Conservation (phyloP, 2,113 vertebrate genomes). For the Toxotes chatareus region DNA sequence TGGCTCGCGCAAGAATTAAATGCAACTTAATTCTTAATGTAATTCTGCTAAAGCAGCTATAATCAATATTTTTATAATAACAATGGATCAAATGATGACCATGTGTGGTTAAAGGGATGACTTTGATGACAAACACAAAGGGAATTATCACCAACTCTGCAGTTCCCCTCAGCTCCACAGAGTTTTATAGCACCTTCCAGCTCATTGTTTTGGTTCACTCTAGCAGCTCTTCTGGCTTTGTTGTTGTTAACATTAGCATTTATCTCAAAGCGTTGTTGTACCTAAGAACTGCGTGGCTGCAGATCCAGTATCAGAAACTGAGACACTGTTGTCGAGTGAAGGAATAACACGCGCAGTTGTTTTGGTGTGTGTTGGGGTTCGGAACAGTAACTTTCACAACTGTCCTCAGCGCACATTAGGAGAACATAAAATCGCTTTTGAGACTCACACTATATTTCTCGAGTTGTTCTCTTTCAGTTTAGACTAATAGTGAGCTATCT, state of each 20-base stretch:
- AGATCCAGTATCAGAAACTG: neutral
- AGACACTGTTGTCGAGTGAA: neutral
- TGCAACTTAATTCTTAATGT: neutral
- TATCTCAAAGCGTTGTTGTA: neutral
- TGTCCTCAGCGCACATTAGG: neutral
- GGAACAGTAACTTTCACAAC: neutral
- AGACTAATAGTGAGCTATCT: conserved; percentile 9
- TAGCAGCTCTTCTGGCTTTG: neutral
- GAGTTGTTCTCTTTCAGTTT: neutral
- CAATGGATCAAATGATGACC: neutral
- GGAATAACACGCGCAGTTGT: neutral
- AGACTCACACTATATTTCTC: neutral
- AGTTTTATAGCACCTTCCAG: neutral
- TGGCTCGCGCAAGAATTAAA: neutral
- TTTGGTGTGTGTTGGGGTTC: conserved; percentile 3
- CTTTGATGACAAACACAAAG: neutral
- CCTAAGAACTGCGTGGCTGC: neutral
- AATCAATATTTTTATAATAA: neutral
- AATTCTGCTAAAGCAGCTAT: neutral
- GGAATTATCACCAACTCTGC: neutral
- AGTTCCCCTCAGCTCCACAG: neutral
- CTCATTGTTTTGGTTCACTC: neutral
- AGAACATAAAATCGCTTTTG: neutral
- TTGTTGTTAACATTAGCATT: conserved; percentile 5
- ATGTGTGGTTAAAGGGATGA: neutral